Percentiles rank a stretch among this genome's conserved stretches.
Conservation (phyloP, 1,140 invertebrate species). For the Zaprionus gabonicus region DNA sequence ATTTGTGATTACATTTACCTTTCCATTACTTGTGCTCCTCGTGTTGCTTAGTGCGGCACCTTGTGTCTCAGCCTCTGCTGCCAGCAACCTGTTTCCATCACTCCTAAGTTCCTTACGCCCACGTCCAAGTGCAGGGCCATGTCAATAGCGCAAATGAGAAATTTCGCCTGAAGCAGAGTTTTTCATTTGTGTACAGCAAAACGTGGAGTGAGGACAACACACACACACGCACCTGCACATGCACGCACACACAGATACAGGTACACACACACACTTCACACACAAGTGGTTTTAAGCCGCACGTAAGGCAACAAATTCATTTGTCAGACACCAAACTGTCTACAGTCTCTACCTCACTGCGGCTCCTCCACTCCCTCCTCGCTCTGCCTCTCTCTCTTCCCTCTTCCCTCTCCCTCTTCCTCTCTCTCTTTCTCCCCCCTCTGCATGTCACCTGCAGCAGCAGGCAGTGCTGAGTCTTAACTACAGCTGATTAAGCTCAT, state of each 20-base stretch:
- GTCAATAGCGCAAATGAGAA: slow-evolving; percentile 22
- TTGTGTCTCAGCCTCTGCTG: too few relatives aligned
- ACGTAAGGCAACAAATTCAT: slow-evolving; percentile 38
- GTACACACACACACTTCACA: too few relatives aligned
- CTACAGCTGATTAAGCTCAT: slow-evolving; percentile 71
- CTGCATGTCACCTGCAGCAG: slow-evolving; percentile 16
- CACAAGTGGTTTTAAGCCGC: slow-evolving; percentile 36
- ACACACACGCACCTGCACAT: background rate
- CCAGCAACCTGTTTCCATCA: background rate
- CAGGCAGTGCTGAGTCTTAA: slow-evolving; percentile 20
- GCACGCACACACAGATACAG: slow-evolving; percentile 9
- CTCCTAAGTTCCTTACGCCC: background rate
- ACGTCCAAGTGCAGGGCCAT: background rate
- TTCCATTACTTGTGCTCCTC: background rate
- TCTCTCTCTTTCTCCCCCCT: background rate
- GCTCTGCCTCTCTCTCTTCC: background rate
- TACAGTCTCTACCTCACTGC: background rate
- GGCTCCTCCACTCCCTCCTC: background rate
- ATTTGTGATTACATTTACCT: background rate
- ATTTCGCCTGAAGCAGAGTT: slow-evolving; percentile 12
- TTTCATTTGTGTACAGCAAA: slow-evolving; percentile 25
- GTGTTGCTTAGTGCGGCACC: background rate
- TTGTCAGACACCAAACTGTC: slow-evolving; percentile 16
- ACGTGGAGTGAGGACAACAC: background rate
- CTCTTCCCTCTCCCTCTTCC: background rate